A percentile compares a stretch with the other conserved stretches of the same genome.
These are phyloP conservation scores for Enteromius trimaculatus DNA, from an alignment of 2,797 vertebrate genomes.

Conservation along the genomic window DNA sequence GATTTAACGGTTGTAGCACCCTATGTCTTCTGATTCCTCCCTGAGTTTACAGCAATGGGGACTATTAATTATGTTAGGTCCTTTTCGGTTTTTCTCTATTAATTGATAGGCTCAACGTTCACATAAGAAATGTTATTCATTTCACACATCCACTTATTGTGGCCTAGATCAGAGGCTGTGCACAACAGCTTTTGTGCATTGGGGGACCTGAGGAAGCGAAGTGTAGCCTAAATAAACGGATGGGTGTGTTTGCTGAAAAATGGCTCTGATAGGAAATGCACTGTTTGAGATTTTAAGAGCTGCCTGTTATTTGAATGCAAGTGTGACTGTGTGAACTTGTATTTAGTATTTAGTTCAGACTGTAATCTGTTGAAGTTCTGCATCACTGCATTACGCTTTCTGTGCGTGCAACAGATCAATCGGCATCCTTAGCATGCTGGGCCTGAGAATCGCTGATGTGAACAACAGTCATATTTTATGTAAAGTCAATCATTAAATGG, in stretches of 20 bases:
- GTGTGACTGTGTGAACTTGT: neutral
- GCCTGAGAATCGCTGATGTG: conserved; percentile 12
- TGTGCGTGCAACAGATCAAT: neutral
- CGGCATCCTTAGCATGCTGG: neutral
- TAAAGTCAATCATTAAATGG: conserved; percentile 14
- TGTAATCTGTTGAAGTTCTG: neutral
- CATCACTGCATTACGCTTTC: neutral
- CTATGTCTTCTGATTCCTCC: neutral
- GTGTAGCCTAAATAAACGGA: conserved; percentile 13
- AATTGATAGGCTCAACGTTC: neutral
- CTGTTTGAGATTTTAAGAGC: neutral
- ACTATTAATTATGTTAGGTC: neutral
- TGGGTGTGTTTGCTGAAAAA: conserved; percentile 27
- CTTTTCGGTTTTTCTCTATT: neutral
- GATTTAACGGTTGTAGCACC: neutral
- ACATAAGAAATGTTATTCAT: neutral
- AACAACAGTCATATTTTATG: conserved; percentile 13
- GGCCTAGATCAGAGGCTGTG: neutral
- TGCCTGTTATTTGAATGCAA: neutral
- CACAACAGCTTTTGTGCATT: conserved; percentile 2
- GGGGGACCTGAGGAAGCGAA: conserved; percentile 16
- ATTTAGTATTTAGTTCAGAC: conserved; percentile 15
- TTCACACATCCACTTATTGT: neutral
- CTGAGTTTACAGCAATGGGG: neutral
- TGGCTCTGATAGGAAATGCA: neutral